A percentile compares a stretch with the other conserved stretches of the same genome.
phyloP scores from a whole-genome alignment of 1,140 invertebrate species.

The Sipha flava region DNA sequence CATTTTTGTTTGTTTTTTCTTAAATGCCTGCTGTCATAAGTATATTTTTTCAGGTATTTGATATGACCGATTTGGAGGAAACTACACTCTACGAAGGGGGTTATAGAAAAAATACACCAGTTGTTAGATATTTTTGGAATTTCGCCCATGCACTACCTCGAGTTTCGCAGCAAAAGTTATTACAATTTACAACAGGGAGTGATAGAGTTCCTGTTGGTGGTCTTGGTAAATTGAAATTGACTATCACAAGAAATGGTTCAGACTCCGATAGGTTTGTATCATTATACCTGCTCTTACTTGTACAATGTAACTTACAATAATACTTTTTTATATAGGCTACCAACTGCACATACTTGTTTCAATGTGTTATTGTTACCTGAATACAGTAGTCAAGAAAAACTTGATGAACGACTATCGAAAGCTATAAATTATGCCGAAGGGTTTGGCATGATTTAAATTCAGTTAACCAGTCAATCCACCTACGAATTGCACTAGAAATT shows the following conservation, averaged over 20 bases:
- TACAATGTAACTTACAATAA: too few relatives aligned
- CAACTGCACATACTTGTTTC: conserved; percentile 90
- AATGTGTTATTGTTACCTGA: conserved; percentile 88
- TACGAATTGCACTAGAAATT: neutral
- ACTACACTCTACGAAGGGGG: conserved; percentile 89
- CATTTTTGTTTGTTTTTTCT: neutral
- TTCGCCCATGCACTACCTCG: conserved; percentile 77
- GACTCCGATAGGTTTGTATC: conserved; percentile 57
- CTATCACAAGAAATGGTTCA: conserved; percentile 67
- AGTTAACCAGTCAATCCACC: neutral
- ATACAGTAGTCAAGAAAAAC: conserved; percentile 72
- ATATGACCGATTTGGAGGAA: conserved; percentile 80
- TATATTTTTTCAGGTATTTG: conserved; percentile 55
- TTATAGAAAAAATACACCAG: conserved; percentile 71
- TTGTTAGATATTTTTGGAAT: conserved; percentile 87
- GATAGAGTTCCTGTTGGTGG: conserved; percentile 91
- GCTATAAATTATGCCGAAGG: conserved; percentile 84
- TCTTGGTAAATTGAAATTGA: conserved; percentile 76
- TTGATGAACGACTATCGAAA: conserved; percentile 77
- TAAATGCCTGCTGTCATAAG: neutral
- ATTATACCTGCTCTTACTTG: too few relatives aligned
- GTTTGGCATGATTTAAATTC: conserved; percentile 68
- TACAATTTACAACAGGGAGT: conserved; percentile 86
- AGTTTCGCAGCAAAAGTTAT: conserved; percentile 80
- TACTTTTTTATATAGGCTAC: conserved; percentile 49